Evolutionary conservation across 2,113 vertebrate species (phyloP).

Genomic region (Myotis lucifugus): DNA sequence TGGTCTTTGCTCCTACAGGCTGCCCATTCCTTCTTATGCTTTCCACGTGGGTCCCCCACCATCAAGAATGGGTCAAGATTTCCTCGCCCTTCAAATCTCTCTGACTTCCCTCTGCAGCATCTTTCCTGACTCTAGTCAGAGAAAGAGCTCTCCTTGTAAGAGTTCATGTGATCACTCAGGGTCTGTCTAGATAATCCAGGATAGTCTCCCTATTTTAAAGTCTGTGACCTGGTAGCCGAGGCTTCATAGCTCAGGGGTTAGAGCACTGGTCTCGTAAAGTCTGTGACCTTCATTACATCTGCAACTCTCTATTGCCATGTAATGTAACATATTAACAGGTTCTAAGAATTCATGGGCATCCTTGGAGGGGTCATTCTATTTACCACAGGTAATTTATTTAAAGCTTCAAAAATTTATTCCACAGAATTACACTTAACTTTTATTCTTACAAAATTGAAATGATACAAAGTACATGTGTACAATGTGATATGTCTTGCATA

Average conservation of each 20-base stretch:
- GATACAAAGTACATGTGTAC: background rate
- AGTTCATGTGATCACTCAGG: background rate
- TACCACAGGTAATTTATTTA: background rate
- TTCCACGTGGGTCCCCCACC: background rate
- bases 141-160: background rate
- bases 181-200: background rate
- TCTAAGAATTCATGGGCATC: background rate
- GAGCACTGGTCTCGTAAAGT: too few relatives aligned
- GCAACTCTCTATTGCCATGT: background rate
- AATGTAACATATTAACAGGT: background rate
- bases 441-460: background rate
- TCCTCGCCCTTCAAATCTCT: background rate
- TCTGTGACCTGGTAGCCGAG: background rate
- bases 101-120: background rate
- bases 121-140: background rate
- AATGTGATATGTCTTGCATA: background rate
- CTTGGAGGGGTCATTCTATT: background rate
- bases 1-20: background rate
- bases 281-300: background rate
- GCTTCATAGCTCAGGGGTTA: too few relatives aligned
- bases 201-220: background rate
- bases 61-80: background rate
- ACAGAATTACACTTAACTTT: background rate
- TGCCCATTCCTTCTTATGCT: background rate
- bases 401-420: background rate